Conservation (phyloP, 2,888 invertebrate species). For the Andrena minutula region DNA sequence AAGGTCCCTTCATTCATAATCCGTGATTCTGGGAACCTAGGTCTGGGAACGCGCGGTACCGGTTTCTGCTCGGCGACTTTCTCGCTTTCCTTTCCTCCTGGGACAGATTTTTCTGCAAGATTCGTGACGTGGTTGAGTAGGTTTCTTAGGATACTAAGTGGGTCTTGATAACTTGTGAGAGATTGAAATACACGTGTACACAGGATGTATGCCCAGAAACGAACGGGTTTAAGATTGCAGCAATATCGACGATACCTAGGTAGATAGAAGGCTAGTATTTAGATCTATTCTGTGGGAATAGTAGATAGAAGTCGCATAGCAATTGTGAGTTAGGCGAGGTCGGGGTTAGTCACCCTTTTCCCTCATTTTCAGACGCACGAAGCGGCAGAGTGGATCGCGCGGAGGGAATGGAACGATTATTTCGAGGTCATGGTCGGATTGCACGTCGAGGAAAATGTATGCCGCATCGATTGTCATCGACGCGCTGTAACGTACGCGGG, state of each 20-base stretch:
- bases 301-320: background rate
- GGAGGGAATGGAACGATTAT: slow-evolving; percentile 52
- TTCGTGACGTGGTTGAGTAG: background rate
- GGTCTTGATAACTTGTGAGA: background rate
- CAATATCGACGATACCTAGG: too few species aligned
- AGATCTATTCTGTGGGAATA: too few species aligned
- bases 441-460: slow-evolving; percentile 43
- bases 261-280: too few species aligned
- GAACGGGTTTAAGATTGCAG: too few species aligned
- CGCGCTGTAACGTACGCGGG: slow-evolving; percentile 30
- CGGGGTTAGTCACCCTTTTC: slow-evolving; percentile 34
- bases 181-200: background rate
- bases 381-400: slow-evolving; percentile 2
- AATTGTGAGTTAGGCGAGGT: background rate
- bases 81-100: slow-evolving; percentile 19
- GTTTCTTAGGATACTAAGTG: background rate
- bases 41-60: slow-evolving; percentile 45
- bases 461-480: slow-evolving; percentile 54
- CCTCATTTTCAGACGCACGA: slow-evolving; percentile 12
- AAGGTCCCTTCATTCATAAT: slow-evolving; percentile 51
- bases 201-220: too few species aligned
- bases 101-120: slow-evolving; percentile 1
- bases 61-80: slow-evolving; percentile 37
- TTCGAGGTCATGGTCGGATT: slow-evolving; percentile 62
- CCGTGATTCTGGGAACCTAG: slow-evolving; percentile 31